Evolutionary conservation across 2,888 invertebrate species (phyloP).

Genomic region (Microctonus aethiopoides): DNA sequence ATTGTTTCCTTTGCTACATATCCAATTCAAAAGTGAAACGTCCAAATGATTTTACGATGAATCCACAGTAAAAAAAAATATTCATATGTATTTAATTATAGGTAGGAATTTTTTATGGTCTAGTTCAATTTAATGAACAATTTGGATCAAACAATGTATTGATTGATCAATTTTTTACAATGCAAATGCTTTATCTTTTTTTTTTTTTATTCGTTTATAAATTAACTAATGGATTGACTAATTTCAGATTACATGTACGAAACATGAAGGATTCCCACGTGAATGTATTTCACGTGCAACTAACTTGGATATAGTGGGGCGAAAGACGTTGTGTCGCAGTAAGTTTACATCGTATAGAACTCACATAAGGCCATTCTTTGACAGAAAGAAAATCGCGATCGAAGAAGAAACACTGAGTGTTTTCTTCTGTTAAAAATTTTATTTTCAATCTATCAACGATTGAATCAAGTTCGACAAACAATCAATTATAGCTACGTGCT

Average conservation of each 20-base stretch:
- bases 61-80: no score
- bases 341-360: neutral
- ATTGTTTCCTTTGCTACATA: neutral
- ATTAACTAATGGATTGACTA: neutral
- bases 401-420: neutral
- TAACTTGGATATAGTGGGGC: neutral
- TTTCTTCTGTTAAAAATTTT: neutral
- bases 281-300: slow-evolving; percentile 4
- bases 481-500: neutral
- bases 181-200: neutral
- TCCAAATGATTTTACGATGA: neutral
- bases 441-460: neutral
- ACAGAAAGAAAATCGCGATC: slow-evolving; percentile 1
- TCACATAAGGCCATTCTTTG: neutral
- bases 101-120: no score
- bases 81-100: no score
- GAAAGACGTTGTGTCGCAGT: neutral
- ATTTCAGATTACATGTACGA: neutral
- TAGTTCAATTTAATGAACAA: no score
- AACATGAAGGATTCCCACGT: neutral
- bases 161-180: no score
- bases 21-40: neutral
- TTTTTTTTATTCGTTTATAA: neutral
- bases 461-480: neutral
- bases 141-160: no score